Conservation (phyloP, 2,797 vertebrate species). For the Karalla daura region DNA sequence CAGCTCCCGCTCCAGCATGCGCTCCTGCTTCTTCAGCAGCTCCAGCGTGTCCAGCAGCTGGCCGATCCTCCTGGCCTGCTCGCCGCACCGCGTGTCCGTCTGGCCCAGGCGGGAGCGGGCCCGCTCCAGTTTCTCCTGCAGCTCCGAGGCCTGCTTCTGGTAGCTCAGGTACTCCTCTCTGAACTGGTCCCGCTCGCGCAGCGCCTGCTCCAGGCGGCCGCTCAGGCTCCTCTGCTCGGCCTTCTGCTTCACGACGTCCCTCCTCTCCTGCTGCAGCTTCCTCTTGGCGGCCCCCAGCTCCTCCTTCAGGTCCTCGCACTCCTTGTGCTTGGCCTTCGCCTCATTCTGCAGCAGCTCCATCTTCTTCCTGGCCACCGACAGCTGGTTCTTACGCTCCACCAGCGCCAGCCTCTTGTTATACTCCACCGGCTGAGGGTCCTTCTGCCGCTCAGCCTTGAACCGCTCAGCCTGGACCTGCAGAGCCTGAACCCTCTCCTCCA, state of each 20-base stretch:
- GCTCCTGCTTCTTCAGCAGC: conserved; percentile 1
- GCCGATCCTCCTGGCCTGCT: conserved; percentile 11
- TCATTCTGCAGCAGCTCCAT: not conserved
- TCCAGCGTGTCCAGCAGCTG: conserved; percentile 19
- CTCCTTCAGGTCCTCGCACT: not conserved
- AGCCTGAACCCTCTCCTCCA: conserved; percentile 3
- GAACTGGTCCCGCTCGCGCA: conserved; percentile 5
- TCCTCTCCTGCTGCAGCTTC: not conserved
- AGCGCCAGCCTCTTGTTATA: too few relatives aligned
- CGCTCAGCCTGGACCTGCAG: not conserved
- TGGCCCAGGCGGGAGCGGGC: not conserved
- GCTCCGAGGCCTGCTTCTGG: not conserved
- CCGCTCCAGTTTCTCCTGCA: not conserved
- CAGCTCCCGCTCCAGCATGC: not conserved
- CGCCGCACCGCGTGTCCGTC: not conserved
- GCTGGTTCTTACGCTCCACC: not conserved
- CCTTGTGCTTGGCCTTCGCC: not conserved
- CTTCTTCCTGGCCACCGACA: conserved; percentile 3
- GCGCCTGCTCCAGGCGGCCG: not conserved
- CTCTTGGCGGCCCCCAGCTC: not conserved
- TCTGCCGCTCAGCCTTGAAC: not conserved
- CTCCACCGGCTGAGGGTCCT: too few relatives aligned
- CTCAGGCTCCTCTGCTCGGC: conserved; percentile 6
- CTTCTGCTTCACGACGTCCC: not conserved
- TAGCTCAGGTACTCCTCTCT: not conserved